Evolutionary conservation across 1,140 invertebrate species (phyloP).

Genomic region (Saccostrea cuccullata): DNA sequence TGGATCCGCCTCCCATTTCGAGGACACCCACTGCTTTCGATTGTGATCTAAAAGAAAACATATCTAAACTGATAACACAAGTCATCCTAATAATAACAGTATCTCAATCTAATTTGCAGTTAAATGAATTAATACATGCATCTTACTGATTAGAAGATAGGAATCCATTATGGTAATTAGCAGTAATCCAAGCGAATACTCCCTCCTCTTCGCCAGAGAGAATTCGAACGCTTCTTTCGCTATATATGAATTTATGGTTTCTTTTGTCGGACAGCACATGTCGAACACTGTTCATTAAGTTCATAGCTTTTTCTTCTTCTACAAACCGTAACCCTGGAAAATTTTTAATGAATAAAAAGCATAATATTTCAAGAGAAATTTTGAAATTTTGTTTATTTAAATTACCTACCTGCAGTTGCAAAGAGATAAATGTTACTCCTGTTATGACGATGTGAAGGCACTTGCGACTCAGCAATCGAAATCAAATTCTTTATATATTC

Average conservation of each 20-base stretch:
- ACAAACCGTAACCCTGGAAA: slow-evolving; percentile 65
- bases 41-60: slow-evolving; percentile 51
- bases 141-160: slow-evolving; percentile 63
- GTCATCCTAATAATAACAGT: neutral
- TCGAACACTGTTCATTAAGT: slow-evolving; percentile 55
- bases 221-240: slow-evolving; percentile 75
- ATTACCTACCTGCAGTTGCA: slow-evolving; percentile 80
- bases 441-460: slow-evolving; percentile 69
- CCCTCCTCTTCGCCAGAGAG: slow-evolving; percentile 80
- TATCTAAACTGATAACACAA: neutral
- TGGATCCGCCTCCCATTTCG: slow-evolving; percentile 82
- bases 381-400: neutral
- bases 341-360: neutral
- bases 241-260: slow-evolving; percentile 64
- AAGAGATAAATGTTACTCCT: slow-evolving; percentile 78
- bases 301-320: slow-evolving; percentile 51
- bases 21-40: slow-evolving; percentile 77
- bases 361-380: no score
- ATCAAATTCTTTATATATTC: slow-evolving; percentile 66
- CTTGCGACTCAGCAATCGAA: slow-evolving; percentile 59
- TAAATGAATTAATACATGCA: neutral
- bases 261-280: slow-evolving; percentile 46
- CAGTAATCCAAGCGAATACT: slow-evolving; percentile 80
- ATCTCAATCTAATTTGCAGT: neutral
- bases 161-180: slow-evolving; percentile 78